These are phyloP conservation scores for Orthonevra nobilis DNA, from an alignment of 2,888 invertebrate genomes.

Conservation along the genomic window DNA sequence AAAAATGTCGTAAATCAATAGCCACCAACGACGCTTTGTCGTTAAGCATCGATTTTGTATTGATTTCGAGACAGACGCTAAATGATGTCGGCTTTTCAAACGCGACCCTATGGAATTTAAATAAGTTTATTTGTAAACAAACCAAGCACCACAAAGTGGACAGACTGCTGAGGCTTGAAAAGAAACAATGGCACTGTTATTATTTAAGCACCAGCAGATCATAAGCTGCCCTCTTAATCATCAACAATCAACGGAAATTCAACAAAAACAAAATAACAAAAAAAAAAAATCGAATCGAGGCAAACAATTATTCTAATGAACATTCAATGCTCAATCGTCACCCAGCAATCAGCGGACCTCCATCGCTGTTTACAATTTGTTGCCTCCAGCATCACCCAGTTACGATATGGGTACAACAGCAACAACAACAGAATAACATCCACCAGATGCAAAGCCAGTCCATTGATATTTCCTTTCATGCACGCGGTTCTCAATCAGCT, in stretches of 20 bases:
- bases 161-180: not conserved
- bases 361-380: conserved; percentile 58
- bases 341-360: conserved; percentile 61
- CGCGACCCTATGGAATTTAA: too few species aligned
- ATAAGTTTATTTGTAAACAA: conserved; percentile 50
- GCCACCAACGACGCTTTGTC: too few species aligned
- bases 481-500: conserved; percentile 46
- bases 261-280: conserved; percentile 47
- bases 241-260: conserved; percentile 56
- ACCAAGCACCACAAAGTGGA: conserved; percentile 5
- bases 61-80: too few species aligned
- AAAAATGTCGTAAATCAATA: too few species aligned
- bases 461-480: conserved; percentile 53
- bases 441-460: conserved; percentile 55
- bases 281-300: conserved; percentile 26
- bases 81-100: too few species aligned
- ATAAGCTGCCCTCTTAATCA: conserved; percentile 47
- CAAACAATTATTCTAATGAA: conserved; percentile 64
- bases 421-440: conserved; percentile 42
- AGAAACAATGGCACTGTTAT: conserved; percentile 51
- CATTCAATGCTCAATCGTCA: conserved; percentile 65
- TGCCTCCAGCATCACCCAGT: conserved; percentile 56
- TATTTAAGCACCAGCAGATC: conserved; percentile 37
- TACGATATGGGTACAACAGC: too few species aligned
- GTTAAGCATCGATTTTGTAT: too few species aligned